These are phyloP conservation scores for Rhinolophus ferrumequinum DNA, from an alignment of 2,113 vertebrate genomes.

Conservation along the genomic window DNA sequence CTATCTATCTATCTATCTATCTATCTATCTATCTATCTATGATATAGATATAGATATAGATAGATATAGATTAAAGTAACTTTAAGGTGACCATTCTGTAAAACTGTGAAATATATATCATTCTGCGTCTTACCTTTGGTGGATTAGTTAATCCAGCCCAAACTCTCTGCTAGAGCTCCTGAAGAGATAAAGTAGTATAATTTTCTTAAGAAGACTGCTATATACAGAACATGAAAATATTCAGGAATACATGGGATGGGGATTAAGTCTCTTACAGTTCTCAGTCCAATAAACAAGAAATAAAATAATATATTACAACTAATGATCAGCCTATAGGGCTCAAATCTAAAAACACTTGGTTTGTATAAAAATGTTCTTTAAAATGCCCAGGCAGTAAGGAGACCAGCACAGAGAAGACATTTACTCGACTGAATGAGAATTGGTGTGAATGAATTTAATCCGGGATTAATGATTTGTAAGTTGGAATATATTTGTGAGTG, in stretches of 20 bases:
- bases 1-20: too few relatives aligned
- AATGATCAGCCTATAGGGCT: fast-evolving
- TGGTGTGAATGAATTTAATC: not conserved
- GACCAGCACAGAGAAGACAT: not conserved
- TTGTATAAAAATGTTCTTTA: not conserved
- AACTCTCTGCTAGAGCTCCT: not conserved
- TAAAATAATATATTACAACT: not conserved
- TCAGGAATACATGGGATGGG: not conserved
- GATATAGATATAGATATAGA: too few relatives aligned
- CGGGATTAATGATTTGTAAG: not conserved
- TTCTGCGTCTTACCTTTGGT: not conserved
- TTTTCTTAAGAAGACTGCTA: not conserved
- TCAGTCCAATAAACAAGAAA: not conserved
- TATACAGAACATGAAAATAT: not conserved
- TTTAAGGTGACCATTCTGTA: not conserved
- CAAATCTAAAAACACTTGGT: not conserved
- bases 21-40: too few relatives aligned
- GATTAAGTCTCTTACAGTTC: not conserved
- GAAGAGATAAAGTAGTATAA: not conserved
- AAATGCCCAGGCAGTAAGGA: not conserved
- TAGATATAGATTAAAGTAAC: not conserved
- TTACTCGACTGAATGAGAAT: not conserved
- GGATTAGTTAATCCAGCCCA: not conserved
- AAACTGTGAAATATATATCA: not conserved
- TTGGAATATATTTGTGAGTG: not conserved